Evolutionary conservation across 2,113 vertebrate species (phyloP), one percentile per base, ranked within the genome.

Genomic region (Todiramphus chloris): DNA sequence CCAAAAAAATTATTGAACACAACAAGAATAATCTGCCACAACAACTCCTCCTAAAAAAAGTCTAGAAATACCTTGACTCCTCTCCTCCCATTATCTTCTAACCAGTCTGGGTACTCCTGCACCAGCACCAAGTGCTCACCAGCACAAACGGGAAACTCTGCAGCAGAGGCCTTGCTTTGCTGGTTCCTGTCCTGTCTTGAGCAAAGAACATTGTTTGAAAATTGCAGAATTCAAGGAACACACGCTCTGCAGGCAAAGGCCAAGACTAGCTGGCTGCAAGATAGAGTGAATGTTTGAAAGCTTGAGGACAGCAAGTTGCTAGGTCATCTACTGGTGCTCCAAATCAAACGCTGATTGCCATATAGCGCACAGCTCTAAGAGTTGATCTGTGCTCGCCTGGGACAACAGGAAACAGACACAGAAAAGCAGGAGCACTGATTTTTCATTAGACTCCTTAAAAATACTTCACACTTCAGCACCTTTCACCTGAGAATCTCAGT

Each of bases 371-470:
- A 46, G 67, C 83, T 70, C 91, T 33, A 13, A 27, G 77, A 83
- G 59, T 1, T 55, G 75, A 66, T 10, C 21, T 0, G 1, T 0
- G 10, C 50, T 89, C 63, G 88, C 60, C 83, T 72, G 72, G 11
- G 11, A 87, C 74, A 80, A 85, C 28, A 18, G 56, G 77, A 78
- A 78, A 60, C 4, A 18, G 35, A 69, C 0, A 1, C 2, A 69
- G 58, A 55, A 83, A 85, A 93, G 87, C 53, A 87, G 62, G 66
- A 2, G 1, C 23, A 9, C 53, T 0, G 19, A 70, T 76, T 93
- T 91, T 91, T 84, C 62, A 79, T 92, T 59, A 89, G 74, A 41
- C 62, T 79, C 74, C 77, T 91, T 94, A 87, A 87, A 93, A 95
- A 84, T 73, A 92, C 70, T 93, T 96, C 89, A 94, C 62, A 77